These are phyloP conservation scores for Bubo blakistoni DNA, from an alignment of 2,113 vertebrate species.

Conservation along the genomic window DNA sequence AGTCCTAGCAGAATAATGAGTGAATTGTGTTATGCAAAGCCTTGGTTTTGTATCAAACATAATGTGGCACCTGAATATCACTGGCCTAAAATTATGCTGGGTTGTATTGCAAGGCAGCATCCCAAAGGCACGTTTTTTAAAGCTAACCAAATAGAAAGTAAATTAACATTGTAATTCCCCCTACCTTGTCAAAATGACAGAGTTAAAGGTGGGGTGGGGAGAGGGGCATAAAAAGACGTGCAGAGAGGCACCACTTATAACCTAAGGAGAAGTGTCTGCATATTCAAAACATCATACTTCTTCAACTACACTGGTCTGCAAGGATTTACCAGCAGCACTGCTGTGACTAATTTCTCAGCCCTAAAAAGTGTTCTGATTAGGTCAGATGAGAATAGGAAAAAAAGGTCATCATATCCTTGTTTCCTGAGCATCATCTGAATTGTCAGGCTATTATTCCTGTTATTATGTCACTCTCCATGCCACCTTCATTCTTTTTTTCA, in stretches of 20 bases:
- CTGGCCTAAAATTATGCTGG: neutral
- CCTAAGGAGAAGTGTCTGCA: neutral
- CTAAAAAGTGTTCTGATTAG: neutral
- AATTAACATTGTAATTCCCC: neutral
- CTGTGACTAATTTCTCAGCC: neutral
- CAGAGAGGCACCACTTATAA: neutral
- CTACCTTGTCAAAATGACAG: neutral
- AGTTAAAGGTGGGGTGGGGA: accelerated
- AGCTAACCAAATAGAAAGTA: neutral
- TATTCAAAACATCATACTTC: neutral
- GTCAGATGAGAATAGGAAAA: neutral
- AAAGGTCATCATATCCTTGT: neutral
- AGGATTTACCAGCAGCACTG: neutral
- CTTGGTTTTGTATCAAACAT: neutral
- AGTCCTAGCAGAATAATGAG: neutral
- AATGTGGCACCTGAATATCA: neutral
- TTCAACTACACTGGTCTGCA: neutral
- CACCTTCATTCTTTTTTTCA: neutral
- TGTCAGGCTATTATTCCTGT: neutral
- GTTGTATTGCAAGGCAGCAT: neutral
- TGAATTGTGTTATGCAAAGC: neutral
- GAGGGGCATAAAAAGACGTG: neutral
- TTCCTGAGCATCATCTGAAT: neutral
- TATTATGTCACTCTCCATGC: neutral
- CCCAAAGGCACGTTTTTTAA: neutral